Evolutionary conservation across 64 coral and sea anemone genomes (phyloP), one percentile per base, ranked within the genome.

Genomic region (Astreopora myriophthalma): DNA sequence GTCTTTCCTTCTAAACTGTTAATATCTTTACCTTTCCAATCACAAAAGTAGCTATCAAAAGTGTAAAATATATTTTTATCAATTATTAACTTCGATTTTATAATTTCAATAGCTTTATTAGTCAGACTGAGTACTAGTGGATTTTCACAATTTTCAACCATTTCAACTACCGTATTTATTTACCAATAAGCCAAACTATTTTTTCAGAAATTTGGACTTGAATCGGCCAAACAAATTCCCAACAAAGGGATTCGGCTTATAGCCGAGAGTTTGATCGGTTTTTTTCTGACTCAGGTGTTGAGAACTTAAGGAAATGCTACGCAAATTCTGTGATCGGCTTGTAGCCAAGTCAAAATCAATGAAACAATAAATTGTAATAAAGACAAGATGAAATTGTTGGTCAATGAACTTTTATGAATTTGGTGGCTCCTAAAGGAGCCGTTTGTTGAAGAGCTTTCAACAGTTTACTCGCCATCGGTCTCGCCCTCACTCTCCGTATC

Each of bases 361-460:
- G 11, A 68, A 85, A 39, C 39, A 66, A 69, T 66, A 85, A 38
- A 85, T 24, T 14, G 65, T 67, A 67, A 85, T 68, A 61, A 40
- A 25, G 12, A 69, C 29, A 84, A 35, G 62, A 8, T 44, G 82
- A 85, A 85, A 69, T 16, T 85, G 66, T 85, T 85, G 60, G 62
- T 28, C 66, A 65, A 12, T 64, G 40, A 44, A 44, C 3, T 44
- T 44, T 44, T 44, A 44, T 6, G 11, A 12, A 86, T 70, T 34
- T 70, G 57, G 84, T 86, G 65, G 84, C 81, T 66, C 81, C 81
- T 34, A 85, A 85, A 85, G 58, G 81, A 66, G 81, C 30, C 35
- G 8, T 69, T 86, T 70, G 17, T 71, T 86, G 57, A 42, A 42
- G 29, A 61, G 14, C 25, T 80, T 52, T 24, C 42, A 48, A 58